Conservation (phyloP, 2,797 vertebrate genomes). For the Sebastes trivittatus region DNA sequence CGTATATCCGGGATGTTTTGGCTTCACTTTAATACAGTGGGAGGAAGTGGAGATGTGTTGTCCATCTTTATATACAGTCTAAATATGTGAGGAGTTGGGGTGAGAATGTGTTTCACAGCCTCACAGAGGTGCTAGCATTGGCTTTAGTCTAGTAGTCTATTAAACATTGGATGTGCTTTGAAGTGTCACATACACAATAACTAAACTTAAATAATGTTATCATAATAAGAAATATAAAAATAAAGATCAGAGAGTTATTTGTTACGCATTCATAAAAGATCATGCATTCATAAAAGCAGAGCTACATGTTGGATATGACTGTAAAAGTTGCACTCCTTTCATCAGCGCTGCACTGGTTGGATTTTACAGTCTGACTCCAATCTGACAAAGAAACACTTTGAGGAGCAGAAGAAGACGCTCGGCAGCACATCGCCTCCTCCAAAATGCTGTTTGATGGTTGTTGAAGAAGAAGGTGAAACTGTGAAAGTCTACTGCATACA, state of each 20-base stretch:
- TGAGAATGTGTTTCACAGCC: no score
- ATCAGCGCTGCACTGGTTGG: neutral
- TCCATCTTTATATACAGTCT: no score
- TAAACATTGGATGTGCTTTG: no score
- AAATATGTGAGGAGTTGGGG: no score
- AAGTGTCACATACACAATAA: no score
- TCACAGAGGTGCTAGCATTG: no score
- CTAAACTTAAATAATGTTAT: no score
- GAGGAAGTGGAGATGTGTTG: fast-evolving
- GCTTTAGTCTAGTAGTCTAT: no score
- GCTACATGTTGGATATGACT: neutral
- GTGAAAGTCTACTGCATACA: constrained; percentile 24
- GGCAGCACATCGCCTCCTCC: constrained; percentile 36
- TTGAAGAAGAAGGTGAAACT: constrained; percentile 38
- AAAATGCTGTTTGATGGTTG: constrained; percentile 69
- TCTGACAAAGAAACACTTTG: constrained; percentile 20
- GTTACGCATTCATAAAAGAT: neutral
- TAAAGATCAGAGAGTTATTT: neutral
- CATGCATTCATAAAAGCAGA: neutral
- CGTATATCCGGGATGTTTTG: no score
- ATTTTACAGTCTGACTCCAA: constrained; percentile 2
- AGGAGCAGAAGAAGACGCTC: constrained; percentile 30
- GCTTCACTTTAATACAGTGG: no score
- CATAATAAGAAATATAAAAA: no score
- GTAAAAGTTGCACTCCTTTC: neutral